Evolutionary conservation across 53 echinoderm and acorn worm genomes (phyloP), one percentile per base, ranked within the genome.

Genomic region (Luidia sarsii): DNA sequence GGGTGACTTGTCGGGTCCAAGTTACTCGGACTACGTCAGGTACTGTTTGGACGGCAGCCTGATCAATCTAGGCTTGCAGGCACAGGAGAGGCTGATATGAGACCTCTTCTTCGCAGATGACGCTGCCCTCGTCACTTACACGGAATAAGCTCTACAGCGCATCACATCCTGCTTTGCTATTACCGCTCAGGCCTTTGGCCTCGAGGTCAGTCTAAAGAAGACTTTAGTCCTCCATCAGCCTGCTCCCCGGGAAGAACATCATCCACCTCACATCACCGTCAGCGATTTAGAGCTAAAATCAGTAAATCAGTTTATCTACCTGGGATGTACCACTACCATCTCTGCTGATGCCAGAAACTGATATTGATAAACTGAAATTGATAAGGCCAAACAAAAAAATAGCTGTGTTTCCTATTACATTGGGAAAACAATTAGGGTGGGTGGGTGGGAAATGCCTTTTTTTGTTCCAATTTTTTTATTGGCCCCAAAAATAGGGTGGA

Each of bases 131-230:
- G 65, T 59, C 16, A 51, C 66, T 1, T 75, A 83, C 23, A 33
- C 48, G 0, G 62, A 83, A 39, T 25, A 31, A n/a, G 75, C 39
- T 53, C 16, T 65, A n/a, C 53, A 85, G 57, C 38, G 41, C 22
- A 36, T n/a, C n/a, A 75, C 34, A 7, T 48, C 67, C 29, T 51
- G 65, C 66, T 65, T 65, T 39, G 74, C 85, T 1, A 11, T 23
- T 9, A 39, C 85, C 19, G n/a, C 34, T 9, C 70, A 80, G 60
- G 80, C 57, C 34, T 80, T 80, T 81, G 80, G 80, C 1, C 87
- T 82, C 29, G 81, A 82, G 37, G 65, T 70, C 72, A 80, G 87
- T 68, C 53, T 82, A 35, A 81, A 82, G 43, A 87, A 81, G 87
- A 71, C 72, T 0, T 66, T 81, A 18, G 87, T 81, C 22, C 82